Evolutionary conservation across 2,888 invertebrate genomes (phyloP), one percentile per base, ranked within the genome.

Genomic region (Gasteruption jaculator): DNA sequence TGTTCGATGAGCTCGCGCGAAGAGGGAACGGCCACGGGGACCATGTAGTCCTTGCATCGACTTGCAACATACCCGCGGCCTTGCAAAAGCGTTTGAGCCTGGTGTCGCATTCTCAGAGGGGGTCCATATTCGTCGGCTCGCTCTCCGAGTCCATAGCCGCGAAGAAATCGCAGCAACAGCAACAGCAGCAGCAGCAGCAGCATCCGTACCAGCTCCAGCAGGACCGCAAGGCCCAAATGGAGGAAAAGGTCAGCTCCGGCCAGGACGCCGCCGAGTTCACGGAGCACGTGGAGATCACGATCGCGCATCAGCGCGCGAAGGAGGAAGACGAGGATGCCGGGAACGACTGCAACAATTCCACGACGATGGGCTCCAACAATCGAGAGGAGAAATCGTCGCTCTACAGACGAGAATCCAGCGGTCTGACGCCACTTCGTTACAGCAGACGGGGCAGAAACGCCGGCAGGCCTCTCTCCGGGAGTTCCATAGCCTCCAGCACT

Each of bases 1-100:
- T 90, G 73, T 91, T 90, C 71, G 91, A 92, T 75, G 85, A 86
- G 51, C 76, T 91, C 53, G 77, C 74, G 27, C 72, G 72, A 31
- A 68, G 71, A 24, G 60, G 55, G 56, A 56, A 60, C 45, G 60
- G 56, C 30, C 44, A 49, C 43, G 43, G 47, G 43, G 52, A 54
- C 32, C 54, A 60, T 47, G 57, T 53, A 39, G 56, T 58, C 24
- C 46, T 61, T 33, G 47, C 60, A 16, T 50, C 59, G 24, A 39
- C 54, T 40, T 57, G 60, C 49, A 51, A 49, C 46, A 60, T 64
- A 54, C 55, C 65, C 24, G 56, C 58, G 34, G 59, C 54, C 10
- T 49, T 67, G 41, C 66, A 67, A 54, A 67, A 68, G 43, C 67
- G 65, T 20, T 52, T 67, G 42, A 68, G 65, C 41, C 54, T 64